Percentiles rank a stretch among this genome's conserved stretches.
Evolutionary conservation across 35 echinoderm and acorn worm genomes (phyloP).

Genomic region (Hemicentrotus pulcherrimus): DNA sequence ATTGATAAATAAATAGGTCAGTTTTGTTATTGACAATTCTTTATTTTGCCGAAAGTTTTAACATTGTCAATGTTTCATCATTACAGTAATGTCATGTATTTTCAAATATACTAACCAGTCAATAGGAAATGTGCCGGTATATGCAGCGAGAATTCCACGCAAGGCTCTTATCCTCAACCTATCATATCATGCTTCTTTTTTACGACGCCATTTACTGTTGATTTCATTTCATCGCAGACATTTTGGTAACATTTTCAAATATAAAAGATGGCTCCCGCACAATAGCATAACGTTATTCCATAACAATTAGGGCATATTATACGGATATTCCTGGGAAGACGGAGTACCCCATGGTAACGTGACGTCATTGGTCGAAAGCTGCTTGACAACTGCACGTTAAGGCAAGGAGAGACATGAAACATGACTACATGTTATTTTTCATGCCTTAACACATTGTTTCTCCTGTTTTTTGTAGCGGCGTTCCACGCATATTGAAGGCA

Average conservation of each 20-base stretch:
- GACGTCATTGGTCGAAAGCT: neutral
- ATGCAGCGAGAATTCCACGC: neutral
- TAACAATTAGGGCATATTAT: constrained; percentile 19
- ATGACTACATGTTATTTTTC: neutral
- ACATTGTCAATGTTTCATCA: too few relatives aligned
- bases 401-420: neutral
- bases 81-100: too few relatives aligned
- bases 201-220: neutral
- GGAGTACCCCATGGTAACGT: neutral
- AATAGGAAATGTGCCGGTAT: neutral
- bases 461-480: neutral
- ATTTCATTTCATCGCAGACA: neutral
- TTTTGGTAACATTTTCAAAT: neutral
- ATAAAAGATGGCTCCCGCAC: neutral
- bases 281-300: neutral
- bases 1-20: too few relatives aligned
- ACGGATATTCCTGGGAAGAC: neutral
- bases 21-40: too few relatives aligned
- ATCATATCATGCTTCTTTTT: neutral
- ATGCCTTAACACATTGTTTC: constrained; percentile 10
- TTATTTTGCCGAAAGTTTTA: too few relatives aligned
- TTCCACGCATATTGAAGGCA: neutral
- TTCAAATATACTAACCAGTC: too few relatives aligned
- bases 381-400: neutral
- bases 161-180: neutral